phyloP scores from a whole-genome alignment of 2,113 vertebrate genomes.

The Bufo bufo region DNA sequence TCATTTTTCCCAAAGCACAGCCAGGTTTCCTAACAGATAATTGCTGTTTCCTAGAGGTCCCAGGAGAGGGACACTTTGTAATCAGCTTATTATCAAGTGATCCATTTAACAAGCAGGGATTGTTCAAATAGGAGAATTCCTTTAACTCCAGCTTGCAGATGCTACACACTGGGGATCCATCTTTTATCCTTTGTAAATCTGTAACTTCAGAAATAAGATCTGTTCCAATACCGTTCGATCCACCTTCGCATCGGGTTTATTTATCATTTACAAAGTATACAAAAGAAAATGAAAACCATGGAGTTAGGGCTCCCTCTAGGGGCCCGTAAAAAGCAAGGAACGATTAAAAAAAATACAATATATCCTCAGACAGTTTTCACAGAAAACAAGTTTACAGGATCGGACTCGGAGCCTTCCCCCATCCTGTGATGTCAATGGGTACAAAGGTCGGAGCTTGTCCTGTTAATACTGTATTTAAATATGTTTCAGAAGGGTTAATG shows the following conservation, averaged over 20 bases:
- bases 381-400: conserved; percentile 46
- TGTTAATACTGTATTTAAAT: conserved; percentile 52
- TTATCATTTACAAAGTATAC: conserved; percentile 56
- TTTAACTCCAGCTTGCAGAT: too few species aligned
- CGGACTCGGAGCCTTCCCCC: not conserved
- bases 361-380: conserved; percentile 53
- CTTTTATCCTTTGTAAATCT: too few species aligned
- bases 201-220: not conserved
- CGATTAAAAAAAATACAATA: conserved; percentile 49
- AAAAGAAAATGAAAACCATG: conserved; percentile 24
- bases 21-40: too few species aligned
- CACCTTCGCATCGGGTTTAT: conserved; percentile 48
- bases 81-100: too few species aligned
- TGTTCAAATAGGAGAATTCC: too few species aligned
- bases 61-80: too few species aligned
- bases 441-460: not conserved
- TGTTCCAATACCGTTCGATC: not conserved
- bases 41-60: too few species aligned
- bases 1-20: too few species aligned
- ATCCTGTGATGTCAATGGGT: not conserved
- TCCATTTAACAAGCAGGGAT: too few species aligned
- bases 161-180: too few species aligned
- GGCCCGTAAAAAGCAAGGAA: conserved; percentile 48
- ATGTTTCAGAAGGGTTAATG: not conserved
- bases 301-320: conserved; percentile 7